phyloP scores from a whole-genome alignment of 2,888 invertebrate genomes.

The Eupsilia transversa region DNA sequence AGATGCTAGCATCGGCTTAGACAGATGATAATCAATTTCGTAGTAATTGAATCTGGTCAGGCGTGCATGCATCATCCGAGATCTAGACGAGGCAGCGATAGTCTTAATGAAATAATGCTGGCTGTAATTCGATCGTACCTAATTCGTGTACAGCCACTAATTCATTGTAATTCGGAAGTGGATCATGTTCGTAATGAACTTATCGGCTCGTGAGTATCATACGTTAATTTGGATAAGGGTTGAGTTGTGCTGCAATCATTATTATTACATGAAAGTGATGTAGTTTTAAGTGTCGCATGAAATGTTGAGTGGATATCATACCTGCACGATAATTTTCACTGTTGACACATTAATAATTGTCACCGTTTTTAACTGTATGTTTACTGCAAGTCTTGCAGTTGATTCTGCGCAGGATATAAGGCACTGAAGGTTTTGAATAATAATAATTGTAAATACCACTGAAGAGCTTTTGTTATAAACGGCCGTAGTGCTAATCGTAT shows the following conservation, averaged over 20 bases:
- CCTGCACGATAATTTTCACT: neutral
- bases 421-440: neutral
- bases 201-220: conserved; percentile 18
- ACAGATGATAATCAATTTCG: conserved; percentile 84
- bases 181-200: conserved; percentile 23
- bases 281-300: conserved; percentile 11
- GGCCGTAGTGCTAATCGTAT: neutral
- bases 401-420: neutral
- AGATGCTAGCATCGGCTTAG: conserved; percentile 78
- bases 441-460: neutral
- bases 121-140: conserved; percentile 71
- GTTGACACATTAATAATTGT: neutral
- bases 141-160: conserved; percentile 40
- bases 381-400: neutral
- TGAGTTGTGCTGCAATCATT: conserved; percentile 1
- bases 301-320: neutral
- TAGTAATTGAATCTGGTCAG: conserved; percentile 86
- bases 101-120: conserved; percentile 79
- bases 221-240: conserved; percentile 10
- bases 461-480: neutral
- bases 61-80: conserved; percentile 81
- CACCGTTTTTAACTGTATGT: neutral
- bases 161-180: conserved; percentile 18
- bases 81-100: conserved; percentile 71
- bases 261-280: neutral